Base-by-base conservation (phyloP, 2,888 invertebrate genomes). In the Elmis aenea region DNA sequence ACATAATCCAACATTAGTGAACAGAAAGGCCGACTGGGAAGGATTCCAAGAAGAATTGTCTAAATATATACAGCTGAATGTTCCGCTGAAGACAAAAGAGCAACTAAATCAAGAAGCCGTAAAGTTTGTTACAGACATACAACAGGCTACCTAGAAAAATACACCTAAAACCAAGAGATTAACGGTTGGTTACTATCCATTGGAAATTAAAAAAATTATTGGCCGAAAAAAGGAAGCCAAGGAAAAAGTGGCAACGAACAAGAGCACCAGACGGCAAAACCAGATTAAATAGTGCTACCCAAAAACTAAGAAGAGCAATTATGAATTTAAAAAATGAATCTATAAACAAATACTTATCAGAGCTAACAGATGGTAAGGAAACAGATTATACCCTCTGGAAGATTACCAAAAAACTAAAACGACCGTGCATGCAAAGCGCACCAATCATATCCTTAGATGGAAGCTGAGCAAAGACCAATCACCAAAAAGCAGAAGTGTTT, bases 191-290 rank as follows among this genome's bases (percentile, higher is more conserved):
- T 21, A 30, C 22, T 12, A 30, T 9, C 11, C 28, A 16, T 11
- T 11, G 11, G 28, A 20, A 30, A 30, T 21, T 30, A 2, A 30
- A 22, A 30, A n/a, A 22, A 22, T 14, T 22, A 21, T 20, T 30
- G 13, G 13, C 21, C n/a, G 30, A 22, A 30, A 30, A 21, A 30
- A 30, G 21, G 13, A 30, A 30, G 21, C 21, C 13, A 12, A 14
- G 14, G 10, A 30, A 10, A 22, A 21, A 30, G 14, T 30, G 21
- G 30, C 30, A 30, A 13, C 12, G 13, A 22, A 22, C 22, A 30
- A 30, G 30, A 22, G 30, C 30, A 12, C 22, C 34, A 12, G 23
- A 33, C 3, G 40, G 47, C 10, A 47, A 49, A 40, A 45, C n/a
- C 3, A 33, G 20, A 30, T n/a, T 6, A 28, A 38, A 9, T 41